Percentiles rank a stretch among this genome's conserved stretches.
These are phyloP conservation scores for Centrocercus urophasianus DNA, from an alignment of 2,113 vertebrate species.

Conservation along the genomic window DNA sequence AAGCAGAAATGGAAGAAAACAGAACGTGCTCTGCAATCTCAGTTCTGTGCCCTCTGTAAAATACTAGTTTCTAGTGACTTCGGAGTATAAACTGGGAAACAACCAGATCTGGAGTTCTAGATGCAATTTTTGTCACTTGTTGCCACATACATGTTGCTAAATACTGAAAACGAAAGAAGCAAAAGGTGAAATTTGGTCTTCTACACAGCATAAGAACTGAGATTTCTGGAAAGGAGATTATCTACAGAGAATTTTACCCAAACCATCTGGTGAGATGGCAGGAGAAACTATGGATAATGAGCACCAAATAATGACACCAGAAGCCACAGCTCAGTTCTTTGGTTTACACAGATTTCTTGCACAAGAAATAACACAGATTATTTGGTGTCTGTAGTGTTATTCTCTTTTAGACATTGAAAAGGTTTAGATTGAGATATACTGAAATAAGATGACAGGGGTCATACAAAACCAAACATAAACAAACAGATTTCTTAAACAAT, in stretches of 20 bases:
- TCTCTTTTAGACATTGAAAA: background rate
- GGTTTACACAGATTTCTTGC: background rate
- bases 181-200: background rate
- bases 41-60: background rate
- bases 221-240: background rate
- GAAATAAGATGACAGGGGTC: background rate
- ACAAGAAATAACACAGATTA: background rate
- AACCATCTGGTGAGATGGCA: background rate
- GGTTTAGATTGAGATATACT: background rate
- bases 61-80: background rate
- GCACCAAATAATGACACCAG: background rate
- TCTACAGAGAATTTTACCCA: background rate
- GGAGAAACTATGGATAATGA: background rate
- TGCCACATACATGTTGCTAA: background rate
- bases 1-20: background rate
- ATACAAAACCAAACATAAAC: background rate
- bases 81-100: background rate
- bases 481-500: background rate
- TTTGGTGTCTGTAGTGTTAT: background rate
- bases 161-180: background rate
- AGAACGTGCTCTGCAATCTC: background rate
- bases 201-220: background rate
- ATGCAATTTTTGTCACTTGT: background rate
- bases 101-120: background rate
- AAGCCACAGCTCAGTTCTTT: background rate